Percentiles rank a stretch among this genome's conserved stretches.
phyloP scores from a whole-genome alignment of 2,888 invertebrate genomes.

The Lobophora halterata region DNA sequence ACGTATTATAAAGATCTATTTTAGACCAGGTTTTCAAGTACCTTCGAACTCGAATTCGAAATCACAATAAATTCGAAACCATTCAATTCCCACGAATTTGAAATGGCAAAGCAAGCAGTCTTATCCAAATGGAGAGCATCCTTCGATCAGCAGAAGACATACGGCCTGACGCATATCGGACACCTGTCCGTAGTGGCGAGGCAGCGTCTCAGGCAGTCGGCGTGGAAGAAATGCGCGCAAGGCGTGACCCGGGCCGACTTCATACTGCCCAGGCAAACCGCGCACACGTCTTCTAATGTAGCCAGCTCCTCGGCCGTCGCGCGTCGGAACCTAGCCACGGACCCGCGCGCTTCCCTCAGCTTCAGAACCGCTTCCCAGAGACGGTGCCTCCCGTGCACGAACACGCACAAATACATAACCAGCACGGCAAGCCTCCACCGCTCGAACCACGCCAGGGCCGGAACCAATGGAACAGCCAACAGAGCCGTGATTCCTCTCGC shows the following conservation, averaged over 20 bases:
- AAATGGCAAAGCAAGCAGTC: constrained; percentile 49
- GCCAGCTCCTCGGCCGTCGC: constrained; percentile 85
- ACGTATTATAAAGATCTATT: no score
- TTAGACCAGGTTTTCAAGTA: not conserved
- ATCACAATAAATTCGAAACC: constrained; percentile 31
- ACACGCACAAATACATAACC: constrained; percentile 84
- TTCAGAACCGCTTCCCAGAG: constrained; percentile 76
- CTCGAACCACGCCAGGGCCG: constrained; percentile 78
- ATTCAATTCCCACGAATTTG: constrained; percentile 27
- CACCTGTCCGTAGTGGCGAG: constrained; percentile 85
- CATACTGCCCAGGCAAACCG: constrained; percentile 87
- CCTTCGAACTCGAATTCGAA: constrained; percentile 11
- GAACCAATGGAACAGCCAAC: constrained; percentile 79
- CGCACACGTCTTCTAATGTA: constrained; percentile 88
- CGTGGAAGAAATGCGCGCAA: constrained; percentile 90
- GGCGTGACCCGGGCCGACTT: constrained; percentile 87
- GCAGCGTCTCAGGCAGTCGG: constrained; percentile 87
- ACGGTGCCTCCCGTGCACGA: constrained; percentile 83
- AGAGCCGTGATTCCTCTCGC: constrained; percentile 81
- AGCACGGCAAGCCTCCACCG: constrained; percentile 81
- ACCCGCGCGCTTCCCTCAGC: constrained; percentile 81
- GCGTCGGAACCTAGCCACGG: constrained; percentile 82
- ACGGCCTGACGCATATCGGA: constrained; percentile 87
- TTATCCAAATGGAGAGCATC: constrained; percentile 40
- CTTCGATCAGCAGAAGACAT: constrained; percentile 73